Evolutionary conservation across 2,113 vertebrate species (phyloP).

Genomic region (Passerina amoena): DNA sequence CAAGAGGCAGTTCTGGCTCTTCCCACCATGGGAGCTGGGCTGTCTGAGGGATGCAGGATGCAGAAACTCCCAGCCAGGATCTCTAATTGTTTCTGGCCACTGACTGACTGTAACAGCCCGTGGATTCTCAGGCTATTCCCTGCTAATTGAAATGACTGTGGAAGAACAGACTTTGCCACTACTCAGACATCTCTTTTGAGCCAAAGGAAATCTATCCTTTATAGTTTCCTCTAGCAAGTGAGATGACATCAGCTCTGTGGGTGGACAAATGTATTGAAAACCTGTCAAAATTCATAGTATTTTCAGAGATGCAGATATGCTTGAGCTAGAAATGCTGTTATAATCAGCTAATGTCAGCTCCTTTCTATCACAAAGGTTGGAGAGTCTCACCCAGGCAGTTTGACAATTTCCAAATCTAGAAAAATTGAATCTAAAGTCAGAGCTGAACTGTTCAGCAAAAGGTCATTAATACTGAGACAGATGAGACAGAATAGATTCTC

Average conservation of each 20-base stretch:
- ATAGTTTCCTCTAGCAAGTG: constrained; percentile 1
- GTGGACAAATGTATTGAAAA: constrained; percentile 43
- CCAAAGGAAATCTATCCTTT: constrained; percentile 19
- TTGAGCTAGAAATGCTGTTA: neutral
- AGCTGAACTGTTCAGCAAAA: neutral
- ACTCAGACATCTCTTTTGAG: neutral
- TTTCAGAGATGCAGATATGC: constrained; percentile 24
- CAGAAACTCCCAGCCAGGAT: neutral
- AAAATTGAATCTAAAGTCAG: neutral
- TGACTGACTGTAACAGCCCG: neutral
- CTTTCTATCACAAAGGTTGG: neutral
- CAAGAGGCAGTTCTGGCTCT: neutral
- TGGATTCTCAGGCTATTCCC: neutral
- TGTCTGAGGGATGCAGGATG: neutral
- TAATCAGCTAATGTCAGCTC: constrained; percentile 1
- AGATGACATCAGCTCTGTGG: constrained; percentile 35
- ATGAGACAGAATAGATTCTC: neutral
- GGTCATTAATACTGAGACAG: neutral
- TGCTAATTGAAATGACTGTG: neutral
- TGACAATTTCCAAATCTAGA: neutral
- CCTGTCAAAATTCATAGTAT: constrained; percentile 31
- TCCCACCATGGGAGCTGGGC: fast-evolving
- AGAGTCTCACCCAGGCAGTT: neutral
- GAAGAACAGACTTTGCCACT: neutral
- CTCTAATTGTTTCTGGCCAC: constrained; percentile 12